Evolutionary conservation across 2,888 invertebrate species (phyloP), one percentile per base, ranked within the genome.

Genomic region (Catonia carolina): DNA sequence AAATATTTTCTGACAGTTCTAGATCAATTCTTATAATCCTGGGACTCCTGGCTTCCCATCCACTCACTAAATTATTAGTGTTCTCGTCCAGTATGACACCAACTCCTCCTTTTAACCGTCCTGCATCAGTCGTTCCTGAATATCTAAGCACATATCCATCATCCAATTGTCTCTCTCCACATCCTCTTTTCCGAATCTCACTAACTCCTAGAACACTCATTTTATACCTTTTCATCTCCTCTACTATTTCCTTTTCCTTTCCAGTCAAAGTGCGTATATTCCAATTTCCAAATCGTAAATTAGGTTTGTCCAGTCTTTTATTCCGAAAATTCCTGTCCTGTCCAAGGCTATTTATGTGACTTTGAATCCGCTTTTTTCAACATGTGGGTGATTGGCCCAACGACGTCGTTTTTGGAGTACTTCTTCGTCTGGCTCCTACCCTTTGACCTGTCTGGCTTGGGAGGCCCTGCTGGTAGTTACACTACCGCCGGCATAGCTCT

Each of bases 401-500:
- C 36, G 36, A 36, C 36, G 36, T 36, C 36, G n/a, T 36, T 15
- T 36, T 36, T 36, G 36, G 36, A 36, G 36, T 5, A 36, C 36
- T 36, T 36, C 36, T 36, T 36, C 15, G 36, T 36, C 36, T 36
- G 36, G 15, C 36, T 36, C 35, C 35, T 33, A 33, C 35, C 35
- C 36, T 36, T 36, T 36, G 36, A 36, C 36, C 36, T 36, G 36
- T 36, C 36, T 15, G 36, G 36, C 36, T 36, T 36, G 36, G 36
- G 2, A 36, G 36, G 36, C 36, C 36, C 36, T 39, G 18, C 39
- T n/a, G n/a, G 39, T 39, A 39, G 39, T n/a, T 39, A 8, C 17
- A 39, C 39, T 39, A 39, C 39, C 39, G n/a, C 39, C n/a, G 39
- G 39, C 39, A 39, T 39, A n/a, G 39, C 39, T 39, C 39, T n/a